These are phyloP conservation scores for Cricetomys ansorgei DNA, from an alignment of 2,113 vertebrate species.

Conservation along the genomic window DNA sequence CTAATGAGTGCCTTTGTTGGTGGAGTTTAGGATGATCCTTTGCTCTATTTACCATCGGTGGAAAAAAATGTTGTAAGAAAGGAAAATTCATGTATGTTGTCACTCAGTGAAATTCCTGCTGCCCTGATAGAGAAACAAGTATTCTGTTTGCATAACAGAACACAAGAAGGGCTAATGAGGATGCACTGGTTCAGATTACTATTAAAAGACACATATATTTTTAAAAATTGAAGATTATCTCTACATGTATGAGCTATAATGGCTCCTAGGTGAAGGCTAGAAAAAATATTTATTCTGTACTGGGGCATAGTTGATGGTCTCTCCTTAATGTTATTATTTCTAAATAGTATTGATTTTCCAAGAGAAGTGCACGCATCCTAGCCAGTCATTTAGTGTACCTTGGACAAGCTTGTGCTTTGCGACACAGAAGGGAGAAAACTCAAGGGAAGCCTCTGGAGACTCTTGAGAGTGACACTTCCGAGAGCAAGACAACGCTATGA, in stretches of 20 bases:
- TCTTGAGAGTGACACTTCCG: neutral
- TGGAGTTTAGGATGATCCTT: constrained; percentile 51
- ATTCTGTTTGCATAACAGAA: constrained; percentile 66
- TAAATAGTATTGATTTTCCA: neutral
- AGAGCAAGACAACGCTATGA: neutral
- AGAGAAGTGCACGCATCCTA: neutral
- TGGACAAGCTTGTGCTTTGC: neutral
- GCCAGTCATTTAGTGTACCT: neutral
- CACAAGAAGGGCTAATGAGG: constrained; percentile 75
- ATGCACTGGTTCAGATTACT: constrained; percentile 45
- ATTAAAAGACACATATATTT: constrained; percentile 60
- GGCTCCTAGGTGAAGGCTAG: constrained; percentile 42
- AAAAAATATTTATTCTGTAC: constrained; percentile 54
- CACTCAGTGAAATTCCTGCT: constrained; percentile 7
- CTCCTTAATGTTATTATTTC: constrained; percentile 2
- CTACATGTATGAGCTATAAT: neutral
- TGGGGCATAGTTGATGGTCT: neutral
- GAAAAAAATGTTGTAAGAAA: constrained; percentile 68
- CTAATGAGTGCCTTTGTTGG: constrained; percentile 71
- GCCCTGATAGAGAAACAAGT: constrained; percentile 45
- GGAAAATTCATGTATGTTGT: constrained; percentile 61
- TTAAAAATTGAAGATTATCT: constrained; percentile 62
- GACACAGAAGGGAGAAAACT: neutral
- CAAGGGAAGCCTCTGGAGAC: neutral
- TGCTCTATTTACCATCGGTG: constrained; percentile 65